A percentile compares a stretch with the other conserved stretches of the same genome.
phyloP scores from a whole-genome alignment of 2,888 invertebrate species.

The Endotricha flammealis region DNA sequence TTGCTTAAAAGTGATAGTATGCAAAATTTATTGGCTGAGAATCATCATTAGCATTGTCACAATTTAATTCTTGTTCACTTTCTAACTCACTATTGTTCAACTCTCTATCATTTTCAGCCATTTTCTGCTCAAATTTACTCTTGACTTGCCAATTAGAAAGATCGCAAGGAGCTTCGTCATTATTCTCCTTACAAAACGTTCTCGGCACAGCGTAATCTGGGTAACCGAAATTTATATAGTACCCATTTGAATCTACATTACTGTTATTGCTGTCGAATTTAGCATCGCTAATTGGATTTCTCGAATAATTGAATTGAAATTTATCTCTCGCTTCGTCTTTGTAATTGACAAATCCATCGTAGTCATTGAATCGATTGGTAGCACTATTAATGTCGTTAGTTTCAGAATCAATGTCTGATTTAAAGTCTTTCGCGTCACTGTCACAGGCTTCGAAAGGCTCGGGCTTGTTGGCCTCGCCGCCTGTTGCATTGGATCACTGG shows the following conservation, averaged over 20 bases:
- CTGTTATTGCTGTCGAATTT: constrained; percentile 11
- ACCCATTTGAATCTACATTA: constrained; percentile 13
- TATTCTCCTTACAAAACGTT: constrained; percentile 30
- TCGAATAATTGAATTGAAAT: constrained; percentile 16
- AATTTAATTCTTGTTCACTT: constrained; percentile 33
- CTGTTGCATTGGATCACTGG: constrained; percentile 61
- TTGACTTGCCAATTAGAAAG: constrained; percentile 60
- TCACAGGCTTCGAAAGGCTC: constrained; percentile 27
- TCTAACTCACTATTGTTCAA: constrained; percentile 37
- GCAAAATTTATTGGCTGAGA: constrained; percentile 66
- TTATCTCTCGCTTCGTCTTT: constrained; percentile 21
- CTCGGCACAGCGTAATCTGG: constrained; percentile 34
- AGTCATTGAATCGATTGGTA: constrained; percentile 21
- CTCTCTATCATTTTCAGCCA: constrained; percentile 27
- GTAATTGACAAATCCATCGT: constrained; percentile 16
- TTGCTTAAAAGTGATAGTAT: constrained; percentile 65
- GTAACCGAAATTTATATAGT: constrained; percentile 25
- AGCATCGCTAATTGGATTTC: constrained; percentile 10
- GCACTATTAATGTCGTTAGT: constrained; percentile 27
- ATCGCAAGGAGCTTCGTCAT: constrained; percentile 57
- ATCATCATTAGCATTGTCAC: constrained; percentile 24
- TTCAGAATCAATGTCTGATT: constrained; percentile 24
- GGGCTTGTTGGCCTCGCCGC: constrained; percentile 30
- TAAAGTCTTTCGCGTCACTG: constrained; percentile 28
- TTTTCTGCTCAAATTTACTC: constrained; percentile 29